These are phyloP conservation scores for Pimpla rufipes DNA, from an alignment of 2,888 invertebrate genomes.

Conservation along the genomic window DNA sequence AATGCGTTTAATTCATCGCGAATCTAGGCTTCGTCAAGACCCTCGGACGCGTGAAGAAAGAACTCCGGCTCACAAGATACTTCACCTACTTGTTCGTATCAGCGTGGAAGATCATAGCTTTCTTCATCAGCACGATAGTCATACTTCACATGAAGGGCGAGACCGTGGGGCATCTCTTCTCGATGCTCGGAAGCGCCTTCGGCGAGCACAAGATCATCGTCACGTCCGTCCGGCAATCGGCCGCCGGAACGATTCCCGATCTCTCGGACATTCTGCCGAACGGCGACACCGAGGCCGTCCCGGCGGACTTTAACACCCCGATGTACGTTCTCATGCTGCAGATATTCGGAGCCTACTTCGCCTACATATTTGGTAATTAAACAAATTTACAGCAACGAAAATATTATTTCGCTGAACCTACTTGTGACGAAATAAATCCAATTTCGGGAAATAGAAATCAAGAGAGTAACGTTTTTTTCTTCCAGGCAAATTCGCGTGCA, in stretches of 20 bases:
- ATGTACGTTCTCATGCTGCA: conserved; percentile 93
- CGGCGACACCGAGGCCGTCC: conserved; percentile 91
- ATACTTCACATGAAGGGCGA: conserved; percentile 92
- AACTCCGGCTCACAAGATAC: conserved; percentile 93
- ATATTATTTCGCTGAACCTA: not conserved
- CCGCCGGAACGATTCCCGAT: conserved; percentile 88
- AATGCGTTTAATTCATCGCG: conserved; percentile 8
- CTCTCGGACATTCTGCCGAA: conserved; percentile 91
- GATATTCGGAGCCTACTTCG: conserved; percentile 93
- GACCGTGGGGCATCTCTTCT: conserved; percentile 92
- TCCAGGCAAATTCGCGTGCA: conserved; percentile 96
- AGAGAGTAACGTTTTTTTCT: conserved; percentile 66
- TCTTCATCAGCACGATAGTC: conserved; percentile 91
- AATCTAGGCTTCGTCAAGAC: conserved; percentile 89
- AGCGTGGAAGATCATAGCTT: conserved; percentile 95
- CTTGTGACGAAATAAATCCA: no score
- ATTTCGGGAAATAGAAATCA: no score
- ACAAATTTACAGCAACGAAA: not conserved
- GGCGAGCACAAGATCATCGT: conserved; percentile 92
- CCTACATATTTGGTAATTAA: conserved; percentile 92
- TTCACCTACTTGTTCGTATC: conserved; percentile 96
- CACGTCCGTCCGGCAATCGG: conserved; percentile 88
- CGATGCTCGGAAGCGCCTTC: conserved; percentile 91
- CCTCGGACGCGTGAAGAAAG: conserved; percentile 92
- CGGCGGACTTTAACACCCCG: conserved; percentile 90